Evolutionary conservation across 2,797 vertebrate species (phyloP), one percentile per base, ranked within the genome.

Genomic region (Sebastes diaconus): DNA sequence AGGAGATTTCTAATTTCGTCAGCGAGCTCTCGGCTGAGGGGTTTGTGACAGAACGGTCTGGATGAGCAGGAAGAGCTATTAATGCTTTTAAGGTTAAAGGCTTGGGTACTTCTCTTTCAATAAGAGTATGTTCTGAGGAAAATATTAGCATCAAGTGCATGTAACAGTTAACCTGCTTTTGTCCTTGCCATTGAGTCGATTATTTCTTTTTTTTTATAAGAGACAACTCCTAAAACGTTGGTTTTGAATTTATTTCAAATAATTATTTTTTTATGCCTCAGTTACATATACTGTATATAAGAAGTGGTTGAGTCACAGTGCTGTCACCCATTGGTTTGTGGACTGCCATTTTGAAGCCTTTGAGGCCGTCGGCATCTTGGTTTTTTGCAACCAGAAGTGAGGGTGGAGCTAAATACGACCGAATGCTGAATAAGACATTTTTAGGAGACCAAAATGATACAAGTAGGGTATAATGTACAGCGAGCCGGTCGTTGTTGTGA

Each of bases 1-100:
- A 39, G 77, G 87, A 89, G 90, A 93, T 93, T 93, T 95, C 87
- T 94, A 94, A 95, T 95, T 94, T 94, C 58, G 79, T 80, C 71
- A 82, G 79, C 32, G 52, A 71, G 76, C 71, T 76, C 71, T 70
- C 13, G 70, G 58, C 71, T 52, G 69, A 84, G 82, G 75, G 74
- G 30, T 77, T 71, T 78, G 77, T 88, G 89, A 91, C 79, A n/a
- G 70, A 77, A 72, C 9, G 65, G 70, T 64, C 54, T 76, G 55
- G 80, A 79, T 75, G 81, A 79, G 74, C 67, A 25, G 68, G 80
- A 72, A 77, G 76, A 67, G 83, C 77, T 74, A 77, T 71, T 18
- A 60, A 75, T 73, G 79, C 81, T 85, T 81, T 64, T 79, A 69
- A 77, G 74, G 81, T 86, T 64, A 86, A 86, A 86, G 34, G 55